Base-by-base conservation (phyloP, 2,888 invertebrate species). In the Timema podura region DNA sequence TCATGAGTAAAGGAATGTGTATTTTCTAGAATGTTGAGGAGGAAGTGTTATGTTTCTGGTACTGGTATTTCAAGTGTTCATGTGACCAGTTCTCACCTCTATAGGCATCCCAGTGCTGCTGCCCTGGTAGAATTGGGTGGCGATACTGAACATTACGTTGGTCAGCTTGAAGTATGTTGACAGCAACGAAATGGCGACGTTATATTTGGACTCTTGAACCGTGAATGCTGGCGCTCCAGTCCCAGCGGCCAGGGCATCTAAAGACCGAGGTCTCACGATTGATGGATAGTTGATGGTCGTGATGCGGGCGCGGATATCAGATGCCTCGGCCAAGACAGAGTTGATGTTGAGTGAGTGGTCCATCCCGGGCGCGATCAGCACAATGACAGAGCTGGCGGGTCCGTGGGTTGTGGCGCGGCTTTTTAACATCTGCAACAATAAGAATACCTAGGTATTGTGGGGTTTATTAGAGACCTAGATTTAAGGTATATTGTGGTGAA, bases 321-420 rank as follows among this genome's bases (percentile, higher is more conserved):
- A 79, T 0, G 84, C 79, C 68, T 83, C 81, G n/a, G 81, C 80
- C 30, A 81, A 75, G 1, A 83, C 76, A 64, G 81, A 78, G n/a
- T 79, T 78, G 54, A 83, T 74, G 72, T 85, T 81, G 6, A 79
- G 77, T 47, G 79, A 81, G 8, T 80, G 76, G 57, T 81, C 80
- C 79, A 85, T 85, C 11, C 87, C 87, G 5, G 86, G 84, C 0
- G 86, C 85, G 51, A 87, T 83, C 3, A 86, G 77, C 1, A 87
- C 80, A 59, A 87, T 82, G 6, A 86, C 82, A 61, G 85, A 85
- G 71, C 82, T 83, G 0, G 85, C 85, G 5, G 83, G 79, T 8
- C 85, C 86, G 64, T 81, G 77, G 3, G 77, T 75, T 66, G 76
- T 78, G 0, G 79, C 78, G 6, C 82, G 78, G 0, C 83, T 81